These are phyloP conservation scores for Mobula birostris DNA, from an alignment of 2,113 vertebrate species.

Conservation along the genomic window DNA sequence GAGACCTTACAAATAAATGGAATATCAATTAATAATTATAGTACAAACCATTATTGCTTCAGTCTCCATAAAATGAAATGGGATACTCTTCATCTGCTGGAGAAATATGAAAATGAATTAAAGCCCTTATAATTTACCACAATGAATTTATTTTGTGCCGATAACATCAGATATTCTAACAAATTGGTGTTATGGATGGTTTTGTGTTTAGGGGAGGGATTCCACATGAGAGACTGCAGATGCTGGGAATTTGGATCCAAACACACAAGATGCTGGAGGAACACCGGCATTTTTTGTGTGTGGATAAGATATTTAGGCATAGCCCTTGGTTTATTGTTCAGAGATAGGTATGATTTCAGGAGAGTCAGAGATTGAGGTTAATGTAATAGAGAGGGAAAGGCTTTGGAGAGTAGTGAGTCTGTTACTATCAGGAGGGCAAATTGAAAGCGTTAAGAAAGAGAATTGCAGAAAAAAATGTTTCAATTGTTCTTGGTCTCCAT, in stretches of 20 bases:
- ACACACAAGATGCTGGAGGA: too few species aligned
- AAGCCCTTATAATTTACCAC: neutral
- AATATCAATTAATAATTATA: neutral
- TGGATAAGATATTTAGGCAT: neutral
- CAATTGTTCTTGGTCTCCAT: neutral
- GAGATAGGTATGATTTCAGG: neutral
- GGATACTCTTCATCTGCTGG: neutral
- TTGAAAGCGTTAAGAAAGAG: neutral
- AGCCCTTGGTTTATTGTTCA: neutral
- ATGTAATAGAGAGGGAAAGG: neutral
- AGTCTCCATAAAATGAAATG: neutral
- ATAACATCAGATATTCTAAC: neutral
- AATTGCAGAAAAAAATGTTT: neutral
- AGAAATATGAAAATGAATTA: neutral
- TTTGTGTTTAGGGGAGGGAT: neutral
- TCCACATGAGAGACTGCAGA: too few species aligned
- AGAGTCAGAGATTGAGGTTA: neutral
- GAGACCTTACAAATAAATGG: neutral
- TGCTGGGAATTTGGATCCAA: too few species aligned
- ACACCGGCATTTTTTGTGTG: too few species aligned
- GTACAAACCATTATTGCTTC: neutral
- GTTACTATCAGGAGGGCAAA: neutral
- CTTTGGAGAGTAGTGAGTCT: neutral
- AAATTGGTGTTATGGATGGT: neutral
- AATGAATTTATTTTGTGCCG: neutral